Evolutionary conservation across 1,140 invertebrate species (phyloP), one percentile per base, ranked within the genome.

Genomic region (Copidosoma floridanum): DNA sequence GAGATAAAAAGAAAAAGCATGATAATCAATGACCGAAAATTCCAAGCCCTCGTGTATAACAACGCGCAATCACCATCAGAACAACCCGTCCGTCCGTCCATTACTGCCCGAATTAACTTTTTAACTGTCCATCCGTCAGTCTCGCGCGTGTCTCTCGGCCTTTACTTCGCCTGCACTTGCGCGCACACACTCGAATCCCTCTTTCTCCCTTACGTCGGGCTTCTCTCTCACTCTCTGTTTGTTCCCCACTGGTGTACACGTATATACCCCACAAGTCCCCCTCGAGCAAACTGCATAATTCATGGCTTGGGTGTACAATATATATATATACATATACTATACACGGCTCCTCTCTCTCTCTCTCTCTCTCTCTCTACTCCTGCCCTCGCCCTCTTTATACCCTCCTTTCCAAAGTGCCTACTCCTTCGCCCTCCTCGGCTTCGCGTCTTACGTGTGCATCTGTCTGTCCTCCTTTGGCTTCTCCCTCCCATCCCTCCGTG

Each of bases 281-380:
- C n/a, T n/a, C n/a, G n/a, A 73, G 76, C 71, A 64, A 71, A 69
- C 74, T 78, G 74, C 75, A 77, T 78, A 77, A 77, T 78, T 77
- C 75, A 78, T 78, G 69, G 71, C 68, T 65, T 69, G 65, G 53
- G 54, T 70, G 65, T 67, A 71, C 57, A 29, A 52, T n/a, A n/a
- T n/a, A n/a, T n/a, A n/a, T n/a, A n/a, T n/a, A n/a, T n/a, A n/a
- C n/a, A n/a, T n/a, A n/a, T n/a, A n/a, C n/a, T n/a, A n/a, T n/a
- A n/a, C n/a, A n/a, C n/a, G n/a, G n/a, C n/a, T 32, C 61, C 56
- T 53, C 60, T n/a, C n/a, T n/a, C n/a, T n/a, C n/a, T n/a, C n/a
- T n/a, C 29, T 53, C 63, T 63, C 50, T 47, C 63, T 65, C 53
- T 44, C 47, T 21, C 32, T 55, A 27, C 43, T 65, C 54, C 37